phyloP scores from a whole-genome alignment of 2,113 vertebrate species.

The Pan paniscus region DNA sequence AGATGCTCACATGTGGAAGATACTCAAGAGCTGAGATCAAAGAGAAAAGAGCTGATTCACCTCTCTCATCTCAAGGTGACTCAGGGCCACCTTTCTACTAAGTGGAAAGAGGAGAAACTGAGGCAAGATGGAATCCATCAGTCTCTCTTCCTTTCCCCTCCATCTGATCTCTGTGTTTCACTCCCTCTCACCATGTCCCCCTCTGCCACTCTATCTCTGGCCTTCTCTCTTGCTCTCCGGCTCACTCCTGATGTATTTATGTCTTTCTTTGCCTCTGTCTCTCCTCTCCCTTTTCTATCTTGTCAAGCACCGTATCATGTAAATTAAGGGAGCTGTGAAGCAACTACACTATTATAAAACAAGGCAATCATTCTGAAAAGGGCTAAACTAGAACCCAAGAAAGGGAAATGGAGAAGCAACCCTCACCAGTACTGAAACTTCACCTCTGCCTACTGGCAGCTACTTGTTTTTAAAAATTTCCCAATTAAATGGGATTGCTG shows the following conservation, averaged over 20 bases:
- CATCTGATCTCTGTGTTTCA: neutral
- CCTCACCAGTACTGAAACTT: neutral
- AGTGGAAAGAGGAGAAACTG: neutral
- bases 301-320: fast-evolving
- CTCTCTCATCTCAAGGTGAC: neutral
- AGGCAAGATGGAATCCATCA: neutral
- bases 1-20: neutral
- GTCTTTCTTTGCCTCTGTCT: neutral
- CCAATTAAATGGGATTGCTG: neutral
- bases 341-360: neutral
- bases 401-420: neutral
- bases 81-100: neutral
- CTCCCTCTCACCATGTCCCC: neutral
- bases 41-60: neutral
- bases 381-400: neutral
- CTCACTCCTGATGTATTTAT: neutral
- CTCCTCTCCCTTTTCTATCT: neutral
- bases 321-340: neutral
- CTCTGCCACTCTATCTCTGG: neutral
- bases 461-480: neutral
- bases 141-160: neutral
- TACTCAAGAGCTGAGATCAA: neutral
- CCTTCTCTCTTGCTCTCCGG: neutral
- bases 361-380: neutral
- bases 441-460: neutral